A percentile compares a stretch with the other conserved stretches of the same genome.
Conservation (phyloP, 2,113 vertebrate species). For the Microcebus tavaratra region DNA sequence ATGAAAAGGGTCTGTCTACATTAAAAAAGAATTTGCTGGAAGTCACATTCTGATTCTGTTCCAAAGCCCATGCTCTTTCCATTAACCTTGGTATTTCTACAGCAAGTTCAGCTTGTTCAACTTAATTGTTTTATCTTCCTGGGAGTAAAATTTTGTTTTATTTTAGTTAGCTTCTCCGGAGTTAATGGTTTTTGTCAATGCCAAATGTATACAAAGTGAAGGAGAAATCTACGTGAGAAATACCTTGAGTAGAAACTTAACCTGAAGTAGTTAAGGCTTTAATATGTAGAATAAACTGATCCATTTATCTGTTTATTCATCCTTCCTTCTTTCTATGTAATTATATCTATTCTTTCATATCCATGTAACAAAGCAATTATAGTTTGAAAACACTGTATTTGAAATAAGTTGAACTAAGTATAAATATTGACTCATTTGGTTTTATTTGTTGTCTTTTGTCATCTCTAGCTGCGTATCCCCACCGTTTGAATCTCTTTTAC, state of each 20-base stretch:
- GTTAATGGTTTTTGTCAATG: neutral
- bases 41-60: neutral
- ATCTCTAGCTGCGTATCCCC: conserved; percentile 91
- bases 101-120: neutral
- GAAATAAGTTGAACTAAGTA: conserved; percentile 26
- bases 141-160: neutral
- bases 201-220: neutral
- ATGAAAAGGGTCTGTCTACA: neutral
- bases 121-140: neutral
- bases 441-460: conserved; percentile 50
- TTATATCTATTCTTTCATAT: neutral
- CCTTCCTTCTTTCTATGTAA: neutral
- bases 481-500: conserved; percentile 98
- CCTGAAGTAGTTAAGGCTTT: neutral
- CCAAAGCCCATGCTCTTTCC: neutral
- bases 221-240: conserved; percentile 21
- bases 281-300: neutral
- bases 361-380: neutral
- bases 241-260: conserved; percentile 33
- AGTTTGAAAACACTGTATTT: conserved; percentile 39
- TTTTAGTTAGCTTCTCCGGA: conserved; percentile 43
- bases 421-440: conserved; percentile 42
- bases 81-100: neutral
- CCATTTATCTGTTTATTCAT: neutral
- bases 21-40: neutral